Evolutionary conservation across 2,113 vertebrate genomes (phyloP), one percentile per base, ranked within the genome.

Genomic region (Synodontis membranacea): DNA sequence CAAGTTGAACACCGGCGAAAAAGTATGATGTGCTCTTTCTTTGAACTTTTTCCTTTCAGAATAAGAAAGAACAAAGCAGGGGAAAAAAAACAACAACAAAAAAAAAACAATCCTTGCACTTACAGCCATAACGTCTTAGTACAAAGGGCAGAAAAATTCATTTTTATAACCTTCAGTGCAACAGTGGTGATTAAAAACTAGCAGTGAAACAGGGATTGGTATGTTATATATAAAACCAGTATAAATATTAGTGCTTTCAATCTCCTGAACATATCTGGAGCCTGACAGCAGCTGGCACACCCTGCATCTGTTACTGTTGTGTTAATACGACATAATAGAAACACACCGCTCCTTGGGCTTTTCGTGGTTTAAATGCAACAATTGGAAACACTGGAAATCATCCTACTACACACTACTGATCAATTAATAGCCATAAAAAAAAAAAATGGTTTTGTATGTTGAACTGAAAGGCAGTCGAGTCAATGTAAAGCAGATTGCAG

Each of bases 1-100:
- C 92, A 93, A 94, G 93, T 94, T 90, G 75, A 91, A 91, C 92
- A 92, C 89, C 88, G 92, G 92, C 92, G 89, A 91, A 91, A 92
- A 93, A 25, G 89, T 90, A 84, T 44, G 25, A 56, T 42, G 50
- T 58, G 48, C 34, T 54, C 19, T 39, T 42, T 39, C 66, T 84
- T 42, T 84, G 25, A 84, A 74, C 44, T 52, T 84, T 50, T 25
- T 70, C 39, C 44, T 83, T 48, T 39, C 15, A 31, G 11, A 80
- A 58, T 46, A 64, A 62, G 39, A 82, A 82, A 46, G 80, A 82
- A 62, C 25, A 34, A 17, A 21, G 7, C 21, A 34, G 54, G 25
- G 54, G 25, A 60, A 48, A 75, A 80, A n/a, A 31, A 56, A 42
- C 54, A n/a, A n/a, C n/a, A n/a, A n/a, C n/a, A n/a, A n/a, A n/a